Percentiles rank a stretch among this genome's conserved stretches.
Evolutionary conservation across 2,113 vertebrate genomes (phyloP).

Genomic region (Chloropsis cyanopogon): DNA sequence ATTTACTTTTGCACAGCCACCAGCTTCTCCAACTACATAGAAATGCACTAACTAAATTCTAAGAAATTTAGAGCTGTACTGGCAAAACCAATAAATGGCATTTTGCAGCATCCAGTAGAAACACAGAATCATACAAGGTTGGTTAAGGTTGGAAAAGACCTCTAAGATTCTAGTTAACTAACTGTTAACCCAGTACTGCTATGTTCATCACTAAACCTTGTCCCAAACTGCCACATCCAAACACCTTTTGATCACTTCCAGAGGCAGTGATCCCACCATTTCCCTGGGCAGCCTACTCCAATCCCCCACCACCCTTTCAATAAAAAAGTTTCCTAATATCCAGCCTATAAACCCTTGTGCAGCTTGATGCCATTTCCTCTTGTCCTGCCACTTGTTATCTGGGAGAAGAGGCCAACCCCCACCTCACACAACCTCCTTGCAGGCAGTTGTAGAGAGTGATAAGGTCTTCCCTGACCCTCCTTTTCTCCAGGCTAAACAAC

Average conservation of each 20-base stretch:
- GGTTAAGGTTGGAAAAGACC: background rate
- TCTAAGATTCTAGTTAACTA: background rate
- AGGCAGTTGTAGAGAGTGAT: background rate
- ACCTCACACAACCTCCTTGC: background rate
- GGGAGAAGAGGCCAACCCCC: background rate
- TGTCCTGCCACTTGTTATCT: background rate
- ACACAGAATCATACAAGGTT: background rate
- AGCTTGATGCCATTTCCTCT: background rate
- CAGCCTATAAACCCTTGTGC: too few relatives aligned
- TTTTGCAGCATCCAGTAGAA: background rate
- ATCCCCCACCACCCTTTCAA: rapidly evolving
- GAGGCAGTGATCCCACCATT: background rate
- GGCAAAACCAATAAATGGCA: background rate
- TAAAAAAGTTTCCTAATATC: background rate
- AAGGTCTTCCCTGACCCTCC: background rate
- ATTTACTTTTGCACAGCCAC: background rate
- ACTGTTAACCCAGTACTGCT: background rate
- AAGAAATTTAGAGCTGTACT: background rate
- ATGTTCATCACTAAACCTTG: background rate
- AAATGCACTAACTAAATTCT: constrained; percentile 7
- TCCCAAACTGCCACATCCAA: background rate
- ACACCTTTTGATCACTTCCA: background rate
- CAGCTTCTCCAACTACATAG: background rate
- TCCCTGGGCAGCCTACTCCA: background rate
- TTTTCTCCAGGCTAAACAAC: background rate